Evolutionary conservation across 2,797 vertebrate species (phyloP).

Genomic region (Lepus oiostolus): DNA sequence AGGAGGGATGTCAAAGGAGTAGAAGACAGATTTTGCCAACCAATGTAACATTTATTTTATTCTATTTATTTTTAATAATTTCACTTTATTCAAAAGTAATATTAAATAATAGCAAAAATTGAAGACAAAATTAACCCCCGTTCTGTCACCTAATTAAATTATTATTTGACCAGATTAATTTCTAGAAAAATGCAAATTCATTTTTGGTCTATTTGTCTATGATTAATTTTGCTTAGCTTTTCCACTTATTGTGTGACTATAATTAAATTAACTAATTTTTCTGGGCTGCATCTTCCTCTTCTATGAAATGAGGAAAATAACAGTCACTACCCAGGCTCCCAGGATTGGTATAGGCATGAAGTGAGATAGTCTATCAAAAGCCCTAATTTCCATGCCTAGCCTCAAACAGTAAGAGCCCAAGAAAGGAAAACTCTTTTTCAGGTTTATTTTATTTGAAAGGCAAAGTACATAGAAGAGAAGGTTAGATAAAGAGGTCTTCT

Average conservation of each 20-base stretch:
- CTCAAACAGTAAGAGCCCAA: neutral
- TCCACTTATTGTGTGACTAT: neutral
- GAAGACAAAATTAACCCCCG: neutral
- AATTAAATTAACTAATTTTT: neutral
- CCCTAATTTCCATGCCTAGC: neutral
- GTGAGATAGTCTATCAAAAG: neutral
- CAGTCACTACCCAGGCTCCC: neutral
- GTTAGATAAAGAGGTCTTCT: no score
- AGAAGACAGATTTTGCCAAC: neutral
- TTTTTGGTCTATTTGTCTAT: neutral
- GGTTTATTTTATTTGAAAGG: no score
- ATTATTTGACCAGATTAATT: neutral
- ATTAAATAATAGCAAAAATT: neutral
- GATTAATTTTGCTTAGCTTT: neutral
- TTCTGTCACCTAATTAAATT: neutral
- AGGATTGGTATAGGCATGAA: neutral
- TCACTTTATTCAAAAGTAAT: conserved; percentile 26
- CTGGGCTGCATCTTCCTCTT: neutral
- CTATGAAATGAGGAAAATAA: neutral
- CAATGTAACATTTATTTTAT: neutral
- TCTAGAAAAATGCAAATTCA: neutral
- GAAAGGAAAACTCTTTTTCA: neutral
- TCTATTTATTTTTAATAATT: neutral
- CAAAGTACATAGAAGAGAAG: no score
- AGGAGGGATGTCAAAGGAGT: neutral